Conservation (phyloP, 2,113 vertebrate species). For the Perca fluviatilis region DNA sequence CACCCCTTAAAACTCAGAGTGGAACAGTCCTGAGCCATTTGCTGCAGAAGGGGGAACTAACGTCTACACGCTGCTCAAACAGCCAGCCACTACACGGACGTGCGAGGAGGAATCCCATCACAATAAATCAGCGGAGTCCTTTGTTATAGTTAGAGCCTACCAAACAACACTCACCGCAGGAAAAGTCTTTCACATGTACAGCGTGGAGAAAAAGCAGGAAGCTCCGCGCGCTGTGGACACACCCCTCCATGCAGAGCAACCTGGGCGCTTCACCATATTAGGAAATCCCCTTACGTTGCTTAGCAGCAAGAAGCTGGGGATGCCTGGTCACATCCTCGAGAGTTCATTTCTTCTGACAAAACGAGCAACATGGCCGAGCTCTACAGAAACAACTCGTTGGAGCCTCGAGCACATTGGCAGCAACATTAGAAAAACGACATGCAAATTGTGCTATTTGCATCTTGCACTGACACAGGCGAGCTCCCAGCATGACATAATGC, state of each 20-base stretch:
- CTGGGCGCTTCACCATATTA: conserved; percentile 78
- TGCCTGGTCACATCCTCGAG: conserved; percentile 53
- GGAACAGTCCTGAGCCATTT: conserved; percentile 83
- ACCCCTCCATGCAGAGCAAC: conserved; percentile 68
- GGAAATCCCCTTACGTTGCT: conserved; percentile 82
- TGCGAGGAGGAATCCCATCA: neutral
- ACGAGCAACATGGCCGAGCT: neutral
- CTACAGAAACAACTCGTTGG: neutral
- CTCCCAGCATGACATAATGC: conserved; percentile 24
- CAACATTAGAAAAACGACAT: neutral
- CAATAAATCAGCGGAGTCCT: neutral
- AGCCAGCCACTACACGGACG: neutral
- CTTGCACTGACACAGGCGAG: neutral
- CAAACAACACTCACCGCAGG: conserved; percentile 24
- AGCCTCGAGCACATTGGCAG: too few relatives aligned
- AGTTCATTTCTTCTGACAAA: conserved; percentile 16
- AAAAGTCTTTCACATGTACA: neutral
- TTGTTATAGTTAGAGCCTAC: neutral
- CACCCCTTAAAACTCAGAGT: conserved; percentile 57
- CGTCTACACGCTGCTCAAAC: neutral
- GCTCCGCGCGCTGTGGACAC: conserved; percentile 60
- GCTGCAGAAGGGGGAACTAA: conserved; percentile 73
- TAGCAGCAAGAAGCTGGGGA: conserved; percentile 80
- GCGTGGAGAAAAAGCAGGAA: conserved; percentile 50
- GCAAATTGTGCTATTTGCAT: conserved; percentile 15